phyloP scores from a whole-genome alignment of 2,113 vertebrate species.

The Rana temporaria region DNA sequence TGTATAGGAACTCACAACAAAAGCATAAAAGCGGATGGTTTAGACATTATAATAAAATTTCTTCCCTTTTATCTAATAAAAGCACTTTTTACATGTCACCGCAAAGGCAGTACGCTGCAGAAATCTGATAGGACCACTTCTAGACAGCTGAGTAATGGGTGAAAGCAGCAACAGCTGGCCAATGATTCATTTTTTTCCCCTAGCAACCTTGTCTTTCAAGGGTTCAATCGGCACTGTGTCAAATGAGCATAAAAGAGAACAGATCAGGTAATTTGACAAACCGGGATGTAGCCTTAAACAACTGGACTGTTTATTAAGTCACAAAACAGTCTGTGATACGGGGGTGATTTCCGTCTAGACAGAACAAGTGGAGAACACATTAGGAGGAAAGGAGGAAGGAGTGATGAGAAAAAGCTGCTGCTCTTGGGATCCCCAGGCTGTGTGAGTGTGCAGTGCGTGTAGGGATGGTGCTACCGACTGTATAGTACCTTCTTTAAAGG shows the following conservation, averaged over 20 bases:
- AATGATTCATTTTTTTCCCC: constrained; percentile 61
- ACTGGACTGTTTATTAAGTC: constrained; percentile 72
- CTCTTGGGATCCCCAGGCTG: constrained; percentile 42
- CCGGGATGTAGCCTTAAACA: constrained; percentile 69
- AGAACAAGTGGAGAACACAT: constrained; percentile 75
- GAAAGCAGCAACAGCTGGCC: constrained; percentile 72
- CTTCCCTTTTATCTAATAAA: constrained; percentile 58
- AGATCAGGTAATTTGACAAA: constrained; percentile 73
- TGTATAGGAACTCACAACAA: not conserved
- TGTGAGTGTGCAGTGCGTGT: constrained; percentile 55
- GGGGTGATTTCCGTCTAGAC: constrained; percentile 79
- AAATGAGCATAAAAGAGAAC: constrained; percentile 65
- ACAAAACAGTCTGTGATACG: constrained; percentile 73
- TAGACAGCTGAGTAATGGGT: constrained; percentile 76
- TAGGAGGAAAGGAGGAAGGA: constrained; percentile 63
- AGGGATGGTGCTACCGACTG: not conserved
- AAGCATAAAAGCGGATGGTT: constrained; percentile 1
- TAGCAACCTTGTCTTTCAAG: constrained; percentile 66
- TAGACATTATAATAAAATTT: constrained; percentile 37
- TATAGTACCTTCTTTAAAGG: not conserved
- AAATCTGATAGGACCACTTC: constrained; percentile 71
- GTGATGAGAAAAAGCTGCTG: constrained; percentile 61
- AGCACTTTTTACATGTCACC: constrained; percentile 62
- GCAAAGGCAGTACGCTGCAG: constrained; percentile 61
- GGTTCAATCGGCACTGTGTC: constrained; percentile 67